Conservation (phyloP, 2,888 invertebrate genomes). For the Dexiosoma caninum region DNA sequence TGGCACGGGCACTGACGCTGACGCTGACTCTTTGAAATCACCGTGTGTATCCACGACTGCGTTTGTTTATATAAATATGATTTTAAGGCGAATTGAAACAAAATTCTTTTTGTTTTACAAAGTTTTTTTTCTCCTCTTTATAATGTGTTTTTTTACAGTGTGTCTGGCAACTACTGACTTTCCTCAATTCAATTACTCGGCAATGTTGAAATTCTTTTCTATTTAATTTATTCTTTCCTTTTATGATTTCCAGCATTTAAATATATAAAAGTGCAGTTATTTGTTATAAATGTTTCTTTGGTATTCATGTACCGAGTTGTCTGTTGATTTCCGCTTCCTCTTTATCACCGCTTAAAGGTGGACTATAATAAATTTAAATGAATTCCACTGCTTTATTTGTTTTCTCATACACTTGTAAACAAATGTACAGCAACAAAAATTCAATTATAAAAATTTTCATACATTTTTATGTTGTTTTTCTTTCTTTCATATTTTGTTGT, state of each 20-base stretch:
- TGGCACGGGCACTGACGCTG: slow-evolving; percentile 67
- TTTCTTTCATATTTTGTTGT: background rate
- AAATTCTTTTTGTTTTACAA: background rate
- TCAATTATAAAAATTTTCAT: background rate
- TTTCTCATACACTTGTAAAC: background rate
- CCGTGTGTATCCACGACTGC: slow-evolving; percentile 78
- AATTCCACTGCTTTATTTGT: background rate
- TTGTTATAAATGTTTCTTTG: slow-evolving; percentile 4
- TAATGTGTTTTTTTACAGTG: background rate
- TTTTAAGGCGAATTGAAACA: slow-evolving; percentile 1
- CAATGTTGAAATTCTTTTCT: background rate
- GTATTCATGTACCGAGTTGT: slow-evolving; percentile 7
- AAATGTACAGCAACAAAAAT: background rate
- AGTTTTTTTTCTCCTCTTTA: background rate
- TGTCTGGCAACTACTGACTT: background rate
- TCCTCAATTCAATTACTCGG: background rate
- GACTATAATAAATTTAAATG: slow-evolving; percentile 46
- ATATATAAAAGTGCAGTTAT: background rate
- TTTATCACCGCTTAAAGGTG: slow-evolving; percentile 46
- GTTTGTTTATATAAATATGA: slow-evolving; percentile 67
- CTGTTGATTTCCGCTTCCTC: slow-evolving; percentile 34
- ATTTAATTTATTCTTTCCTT: background rate
- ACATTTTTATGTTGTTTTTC: background rate
- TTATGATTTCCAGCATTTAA: background rate
- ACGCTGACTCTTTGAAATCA: slow-evolving; percentile 72